These are phyloP conservation scores for Rosalia funebris DNA, from an alignment of 2,888 invertebrate species.

Conservation along the genomic window DNA sequence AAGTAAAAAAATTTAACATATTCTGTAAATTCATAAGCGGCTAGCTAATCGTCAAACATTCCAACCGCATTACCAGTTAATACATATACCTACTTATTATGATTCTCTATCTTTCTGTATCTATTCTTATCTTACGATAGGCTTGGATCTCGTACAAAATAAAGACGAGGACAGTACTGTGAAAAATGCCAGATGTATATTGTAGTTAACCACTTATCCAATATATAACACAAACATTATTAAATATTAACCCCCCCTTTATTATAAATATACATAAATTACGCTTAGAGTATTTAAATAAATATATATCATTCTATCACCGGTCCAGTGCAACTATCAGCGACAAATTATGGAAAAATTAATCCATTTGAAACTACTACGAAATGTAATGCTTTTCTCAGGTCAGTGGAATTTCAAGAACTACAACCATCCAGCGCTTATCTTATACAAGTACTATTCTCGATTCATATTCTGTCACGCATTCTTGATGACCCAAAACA, in stretches of 20 bases:
- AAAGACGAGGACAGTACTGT: too few species aligned
- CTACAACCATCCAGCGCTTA: not conserved
- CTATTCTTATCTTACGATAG: too few species aligned
- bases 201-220: not conserved
- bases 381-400: conserved; percentile 11
- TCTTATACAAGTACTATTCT: conserved; percentile 1
- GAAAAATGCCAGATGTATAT: not conserved
- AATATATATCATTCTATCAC: too few species aligned
- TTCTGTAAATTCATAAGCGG: too few species aligned
- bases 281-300: not conserved
- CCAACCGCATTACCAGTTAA: too few species aligned
- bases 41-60: too few species aligned
- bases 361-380: not conserved
- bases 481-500: conserved; percentile 14
- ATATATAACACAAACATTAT: not conserved
- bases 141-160: too few species aligned
- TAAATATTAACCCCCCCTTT: not conserved
- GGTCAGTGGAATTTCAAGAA: conserved; percentile 28
- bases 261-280: not conserved
- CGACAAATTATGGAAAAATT: not conserved
- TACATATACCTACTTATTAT: too few species aligned
- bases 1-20: too few species aligned
- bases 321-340: too few species aligned
- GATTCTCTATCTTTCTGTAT: too few species aligned
- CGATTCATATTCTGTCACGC: conserved; percentile 4